phyloP scores from a whole-genome alignment of 2,888 invertebrate species.

The Leptogaster cylindrica region DNA sequence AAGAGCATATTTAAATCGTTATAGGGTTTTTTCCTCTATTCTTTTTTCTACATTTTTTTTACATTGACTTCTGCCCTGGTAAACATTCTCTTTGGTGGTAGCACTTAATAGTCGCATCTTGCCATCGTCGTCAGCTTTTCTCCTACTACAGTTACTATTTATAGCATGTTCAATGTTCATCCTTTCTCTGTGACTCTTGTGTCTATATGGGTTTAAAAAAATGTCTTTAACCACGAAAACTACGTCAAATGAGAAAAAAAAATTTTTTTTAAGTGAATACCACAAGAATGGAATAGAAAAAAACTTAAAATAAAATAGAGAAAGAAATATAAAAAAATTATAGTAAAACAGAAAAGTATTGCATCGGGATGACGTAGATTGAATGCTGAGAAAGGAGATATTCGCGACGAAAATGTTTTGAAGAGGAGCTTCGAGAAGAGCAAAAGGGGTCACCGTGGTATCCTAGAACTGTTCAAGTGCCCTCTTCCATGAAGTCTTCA shows the following conservation, averaged over 20 bases:
- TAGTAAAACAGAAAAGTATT: neutral
- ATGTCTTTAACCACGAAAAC: constrained; percentile 13
- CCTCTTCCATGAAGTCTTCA: constrained; percentile 22
- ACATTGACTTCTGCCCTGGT: neutral
- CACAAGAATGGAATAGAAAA: neutral
- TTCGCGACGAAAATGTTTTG: constrained; percentile 24
- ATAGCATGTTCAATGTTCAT: constrained; percentile 8
- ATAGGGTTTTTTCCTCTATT: constrained; percentile 8
- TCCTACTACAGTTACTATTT: constrained; percentile 18
- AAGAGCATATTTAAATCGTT: constrained; percentile 39
- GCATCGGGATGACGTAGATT: neutral
- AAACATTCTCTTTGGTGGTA: constrained; percentile 21
- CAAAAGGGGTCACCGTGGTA: constrained; percentile 2
- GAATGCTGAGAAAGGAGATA: constrained; percentile 5
- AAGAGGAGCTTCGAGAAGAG: constrained; percentile 6
- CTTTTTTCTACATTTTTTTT: neutral
- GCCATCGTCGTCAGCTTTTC: constrained; percentile 4
- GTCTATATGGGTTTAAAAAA: constrained; percentile 4
- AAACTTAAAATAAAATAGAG: neutral
- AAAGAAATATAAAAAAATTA: neutral
- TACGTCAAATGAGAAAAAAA: neutral
- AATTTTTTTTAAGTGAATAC: constrained; percentile 1
- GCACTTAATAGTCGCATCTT: constrained; percentile 30
- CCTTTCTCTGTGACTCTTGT: neutral
- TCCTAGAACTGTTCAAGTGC: constrained; percentile 6